phyloP scores from a whole-genome alignment of 2,797 vertebrate species.

The Phataginus tricuspis region DNA sequence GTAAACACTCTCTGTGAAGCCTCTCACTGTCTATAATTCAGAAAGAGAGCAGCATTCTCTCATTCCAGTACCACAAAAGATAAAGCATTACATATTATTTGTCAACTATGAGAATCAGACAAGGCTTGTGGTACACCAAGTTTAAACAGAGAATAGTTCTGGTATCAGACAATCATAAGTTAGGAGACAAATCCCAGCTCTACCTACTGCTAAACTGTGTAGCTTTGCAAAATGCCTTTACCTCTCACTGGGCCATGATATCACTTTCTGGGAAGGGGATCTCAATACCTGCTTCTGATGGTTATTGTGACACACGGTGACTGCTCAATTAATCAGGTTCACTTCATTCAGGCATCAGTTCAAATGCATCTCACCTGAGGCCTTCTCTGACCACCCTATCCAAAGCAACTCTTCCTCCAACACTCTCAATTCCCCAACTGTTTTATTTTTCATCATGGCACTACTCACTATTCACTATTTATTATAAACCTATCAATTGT shows the following conservation, averaged over 20 bases:
- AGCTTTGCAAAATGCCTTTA: not conserved
- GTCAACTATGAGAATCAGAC: not conserved
- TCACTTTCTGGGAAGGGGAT: not conserved
- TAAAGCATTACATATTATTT: not conserved
- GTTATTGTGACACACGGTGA: not conserved
- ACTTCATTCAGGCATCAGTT: not conserved
- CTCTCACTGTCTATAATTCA: not conserved
- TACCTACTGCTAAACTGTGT: not conserved
- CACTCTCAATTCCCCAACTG: not conserved
- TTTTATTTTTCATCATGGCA: not conserved
- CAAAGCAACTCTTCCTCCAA: not conserved
- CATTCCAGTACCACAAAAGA: not conserved
- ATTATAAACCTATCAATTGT: not conserved
- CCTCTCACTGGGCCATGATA: not conserved
- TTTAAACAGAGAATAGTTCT: slow-evolving; percentile 28
- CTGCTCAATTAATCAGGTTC: not conserved
- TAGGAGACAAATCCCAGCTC: slow-evolving; percentile 26
- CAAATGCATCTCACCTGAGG: not conserved
- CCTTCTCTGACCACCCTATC: not conserved
- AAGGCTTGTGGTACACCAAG: not conserved
- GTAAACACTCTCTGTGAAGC: not conserved
- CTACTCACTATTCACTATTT: not conserved
- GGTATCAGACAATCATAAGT: not conserved
- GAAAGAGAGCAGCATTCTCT: not conserved
- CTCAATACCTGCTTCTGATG: not conserved